Evolutionary conservation across 2,113 vertebrate genomes (phyloP).

Genomic region (Chrysochloris asiatica): DNA sequence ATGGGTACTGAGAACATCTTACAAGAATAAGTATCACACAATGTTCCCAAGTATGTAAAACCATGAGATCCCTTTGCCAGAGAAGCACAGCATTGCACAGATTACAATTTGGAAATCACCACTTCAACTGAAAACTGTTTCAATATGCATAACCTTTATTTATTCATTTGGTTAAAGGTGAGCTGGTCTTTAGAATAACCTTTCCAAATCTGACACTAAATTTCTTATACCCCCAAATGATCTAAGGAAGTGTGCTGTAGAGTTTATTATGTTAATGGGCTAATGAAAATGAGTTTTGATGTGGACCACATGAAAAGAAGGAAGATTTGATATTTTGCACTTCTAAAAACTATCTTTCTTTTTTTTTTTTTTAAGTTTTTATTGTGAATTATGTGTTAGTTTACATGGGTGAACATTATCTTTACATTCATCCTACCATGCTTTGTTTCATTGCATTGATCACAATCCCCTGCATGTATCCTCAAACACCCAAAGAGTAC

Average conservation of each 20-base stretch:
- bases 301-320: background rate
- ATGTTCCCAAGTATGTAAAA: background rate
- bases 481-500: too few relatives aligned
- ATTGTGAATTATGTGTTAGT: too few relatives aligned
- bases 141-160: background rate
- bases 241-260: too few relatives aligned
- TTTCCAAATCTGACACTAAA: background rate
- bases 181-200: background rate
- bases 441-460: too few relatives aligned
- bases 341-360: too few relatives aligned
- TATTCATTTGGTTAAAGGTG: background rate
- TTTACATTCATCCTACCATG: too few relatives aligned
- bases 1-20: background rate
- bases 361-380: too few relatives aligned
- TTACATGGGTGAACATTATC: too few relatives aligned
- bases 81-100: background rate
- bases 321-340: conserved; percentile 2
- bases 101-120: background rate
- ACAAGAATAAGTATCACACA: background rate
- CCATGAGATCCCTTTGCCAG: background rate
- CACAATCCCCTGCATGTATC: too few relatives aligned
- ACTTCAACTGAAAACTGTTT: background rate
- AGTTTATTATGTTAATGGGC: background rate
- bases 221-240: background rate
- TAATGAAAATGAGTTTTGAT: background rate